Percentiles rank a stretch among this genome's conserved stretches.
phyloP scores from a whole-genome alignment of 2,797 vertebrate species.

The Poeciliopsis infans region DNA sequence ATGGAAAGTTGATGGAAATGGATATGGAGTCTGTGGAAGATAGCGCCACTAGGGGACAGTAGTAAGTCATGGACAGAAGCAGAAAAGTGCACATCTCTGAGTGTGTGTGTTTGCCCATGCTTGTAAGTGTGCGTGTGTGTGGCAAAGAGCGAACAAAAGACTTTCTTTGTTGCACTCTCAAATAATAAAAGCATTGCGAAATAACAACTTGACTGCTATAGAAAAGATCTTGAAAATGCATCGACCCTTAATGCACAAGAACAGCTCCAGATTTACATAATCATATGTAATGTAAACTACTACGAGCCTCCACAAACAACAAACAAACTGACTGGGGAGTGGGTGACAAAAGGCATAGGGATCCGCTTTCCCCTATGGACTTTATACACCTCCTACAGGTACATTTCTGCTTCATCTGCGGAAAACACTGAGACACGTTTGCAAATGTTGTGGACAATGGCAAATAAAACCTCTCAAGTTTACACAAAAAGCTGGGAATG shows the following conservation, averaged over 20 bases:
- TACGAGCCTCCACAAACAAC: slow-evolving; percentile 72
- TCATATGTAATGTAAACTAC: slow-evolving; percentile 84
- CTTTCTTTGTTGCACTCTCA: slow-evolving; percentile 89
- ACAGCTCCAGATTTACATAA: slow-evolving; percentile 81
- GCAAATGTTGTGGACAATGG: slow-evolving; percentile 55
- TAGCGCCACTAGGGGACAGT: slow-evolving; percentile 96
- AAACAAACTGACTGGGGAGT: slow-evolving; percentile 80
- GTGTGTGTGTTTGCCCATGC: slow-evolving; percentile 27
- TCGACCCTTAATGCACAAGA: slow-evolving; percentile 82
- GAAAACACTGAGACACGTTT: slow-evolving; percentile 72
- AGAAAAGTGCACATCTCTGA: slow-evolving; percentile 26
- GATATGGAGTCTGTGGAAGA: slow-evolving; percentile 43
- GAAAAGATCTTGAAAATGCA: slow-evolving; percentile 84
- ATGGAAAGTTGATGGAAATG: slow-evolving; percentile 67
- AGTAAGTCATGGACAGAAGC: slow-evolving; percentile 92
- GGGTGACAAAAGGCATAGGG: slow-evolving; percentile 45
- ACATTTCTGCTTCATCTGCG: slow-evolving; percentile 70
- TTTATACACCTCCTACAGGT: slow-evolving; percentile 75
- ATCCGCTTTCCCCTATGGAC: slow-evolving; percentile 74
- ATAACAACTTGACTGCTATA: slow-evolving; percentile 87
- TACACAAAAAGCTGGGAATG: slow-evolving; percentile 32
- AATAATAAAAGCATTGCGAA: slow-evolving; percentile 88
- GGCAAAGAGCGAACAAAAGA: slow-evolving; percentile 95
- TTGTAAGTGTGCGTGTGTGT: slow-evolving; percentile 42
- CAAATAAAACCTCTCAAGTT: slow-evolving; percentile 55